These are phyloP conservation scores for Hypsopygia costalis DNA, from an alignment of 2,888 invertebrate genomes.

Conservation along the genomic window DNA sequence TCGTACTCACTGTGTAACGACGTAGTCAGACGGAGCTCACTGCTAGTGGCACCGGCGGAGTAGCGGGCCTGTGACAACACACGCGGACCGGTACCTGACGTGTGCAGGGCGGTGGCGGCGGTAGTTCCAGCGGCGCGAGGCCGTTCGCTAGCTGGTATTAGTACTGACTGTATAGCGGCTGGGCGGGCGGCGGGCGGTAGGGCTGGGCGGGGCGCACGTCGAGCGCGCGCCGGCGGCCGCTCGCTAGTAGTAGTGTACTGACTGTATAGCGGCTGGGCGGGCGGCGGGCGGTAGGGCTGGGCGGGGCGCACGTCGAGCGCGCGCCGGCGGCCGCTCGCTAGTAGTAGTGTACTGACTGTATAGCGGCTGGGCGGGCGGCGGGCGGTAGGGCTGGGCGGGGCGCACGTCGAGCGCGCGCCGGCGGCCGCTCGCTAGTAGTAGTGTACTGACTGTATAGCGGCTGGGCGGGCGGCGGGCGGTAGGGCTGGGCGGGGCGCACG, in stretches of 20 bases:
- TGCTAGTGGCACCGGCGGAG: no score
- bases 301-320: slow-evolving; percentile 83
- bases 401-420: slow-evolving; percentile 91
- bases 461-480: slow-evolving; percentile 65
- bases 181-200: slow-evolving; percentile 66
- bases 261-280: slow-evolving; percentile 80
- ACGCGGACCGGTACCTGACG: no score
- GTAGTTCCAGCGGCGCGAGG: slow-evolving; percentile 55
- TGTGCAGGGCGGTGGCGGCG: slow-evolving; percentile 66
- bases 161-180: slow-evolving; percentile 55
- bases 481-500: slow-evolving; percentile 70
- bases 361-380: slow-evolving; percentile 82
- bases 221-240: slow-evolving; percentile 93
- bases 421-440: slow-evolving; percentile 70
- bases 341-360: no score
- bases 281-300: slow-evolving; percentile 81
- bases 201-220: slow-evolving; percentile 75
- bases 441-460: no score
- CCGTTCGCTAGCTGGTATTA: no score
- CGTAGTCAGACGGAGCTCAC: no score
- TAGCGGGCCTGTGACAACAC: no score
- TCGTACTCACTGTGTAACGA: no score
- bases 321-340: slow-evolving; percentile 77
- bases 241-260: no score
- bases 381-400: slow-evolving; percentile 77